Evolutionary conservation across 2,888 invertebrate genomes (phyloP).

Genomic region (Platerodrilus igneus): DNA sequence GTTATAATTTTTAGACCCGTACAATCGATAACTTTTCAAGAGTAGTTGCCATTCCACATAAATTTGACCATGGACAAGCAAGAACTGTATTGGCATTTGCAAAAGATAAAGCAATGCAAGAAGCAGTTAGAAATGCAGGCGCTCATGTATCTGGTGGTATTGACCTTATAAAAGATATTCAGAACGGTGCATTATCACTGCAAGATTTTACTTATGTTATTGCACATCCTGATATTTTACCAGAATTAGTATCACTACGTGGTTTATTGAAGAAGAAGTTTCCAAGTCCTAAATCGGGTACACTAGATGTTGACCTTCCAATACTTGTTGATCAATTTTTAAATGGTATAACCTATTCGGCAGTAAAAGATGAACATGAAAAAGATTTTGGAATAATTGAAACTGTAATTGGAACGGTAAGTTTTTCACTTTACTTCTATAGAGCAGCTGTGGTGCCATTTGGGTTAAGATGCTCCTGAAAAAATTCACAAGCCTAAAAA

Average conservation of each 20-base stretch:
- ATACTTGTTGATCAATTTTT: conserved; percentile 61
- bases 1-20: conserved; percentile 58
- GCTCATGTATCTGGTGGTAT: conserved; percentile 68
- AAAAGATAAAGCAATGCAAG: conserved; percentile 58
- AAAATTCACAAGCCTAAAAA: too few relatives aligned
- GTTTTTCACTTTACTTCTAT: conserved; percentile 31
- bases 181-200: conserved; percentile 63
- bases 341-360: conserved; percentile 66
- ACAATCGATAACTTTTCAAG: conserved; percentile 65
- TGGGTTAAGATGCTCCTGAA: too few relatives aligned
- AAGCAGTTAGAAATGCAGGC: conserved; percentile 63
- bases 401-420: conserved; percentile 66
- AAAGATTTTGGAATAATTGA: conserved; percentile 66
- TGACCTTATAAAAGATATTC: conserved; percentile 72
- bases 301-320: conserved; percentile 61
- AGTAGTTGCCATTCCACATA: conserved; percentile 62
- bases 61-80: conserved; percentile 64
- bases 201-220: conserved; percentile 70
- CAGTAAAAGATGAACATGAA: conserved; percentile 62
- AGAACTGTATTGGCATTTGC: conserved; percentile 71
- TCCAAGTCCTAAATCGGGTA: conserved; percentile 64
- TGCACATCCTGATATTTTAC: conserved; percentile 74
- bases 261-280: conserved; percentile 75
- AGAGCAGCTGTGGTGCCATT: too few relatives aligned
- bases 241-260: conserved; percentile 69